Evolutionary conservation across 2,797 vertebrate genomes (phyloP).

Genomic region (Chelmon rostratus): DNA sequence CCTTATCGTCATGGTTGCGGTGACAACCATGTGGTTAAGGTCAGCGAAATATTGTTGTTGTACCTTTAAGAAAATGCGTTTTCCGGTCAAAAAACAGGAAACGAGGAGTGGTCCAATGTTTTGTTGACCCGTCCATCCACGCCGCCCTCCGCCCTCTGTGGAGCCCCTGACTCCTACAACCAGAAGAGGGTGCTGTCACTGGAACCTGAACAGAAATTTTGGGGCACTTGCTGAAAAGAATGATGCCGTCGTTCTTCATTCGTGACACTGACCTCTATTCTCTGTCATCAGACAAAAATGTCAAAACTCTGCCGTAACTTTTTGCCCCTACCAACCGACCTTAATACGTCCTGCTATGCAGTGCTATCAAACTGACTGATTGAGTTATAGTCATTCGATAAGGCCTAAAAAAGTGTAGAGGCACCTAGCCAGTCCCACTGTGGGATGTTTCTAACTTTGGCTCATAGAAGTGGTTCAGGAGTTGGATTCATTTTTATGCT

Average conservation of each 20-base stretch:
- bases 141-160: no score
- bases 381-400: neutral
- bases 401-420: neutral
- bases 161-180: no score
- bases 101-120: no score
- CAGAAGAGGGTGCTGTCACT: neutral
- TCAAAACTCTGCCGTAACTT: neutral
- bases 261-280: neutral
- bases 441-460: neutral
- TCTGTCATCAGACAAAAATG: neutral
- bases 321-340: neutral
- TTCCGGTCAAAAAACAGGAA: no score
- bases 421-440: neutral
- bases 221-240: neutral
- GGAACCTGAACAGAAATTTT: neutral
- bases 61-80: no score
- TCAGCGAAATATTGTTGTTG: neutral
- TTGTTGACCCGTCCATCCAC: no score
- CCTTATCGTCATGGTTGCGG: neutral
- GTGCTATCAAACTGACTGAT: neutral
- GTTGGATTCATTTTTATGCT: neutral
- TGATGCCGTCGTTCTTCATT: no score
- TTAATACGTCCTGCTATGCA: neutral
- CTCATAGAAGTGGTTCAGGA: neutral
- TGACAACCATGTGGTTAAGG: neutral